A percentile compares a stretch with the other conserved stretches of the same genome.
Evolutionary conservation across 2,888 invertebrate genomes (phyloP).

Genomic region (Tetranychus piercei): DNA sequence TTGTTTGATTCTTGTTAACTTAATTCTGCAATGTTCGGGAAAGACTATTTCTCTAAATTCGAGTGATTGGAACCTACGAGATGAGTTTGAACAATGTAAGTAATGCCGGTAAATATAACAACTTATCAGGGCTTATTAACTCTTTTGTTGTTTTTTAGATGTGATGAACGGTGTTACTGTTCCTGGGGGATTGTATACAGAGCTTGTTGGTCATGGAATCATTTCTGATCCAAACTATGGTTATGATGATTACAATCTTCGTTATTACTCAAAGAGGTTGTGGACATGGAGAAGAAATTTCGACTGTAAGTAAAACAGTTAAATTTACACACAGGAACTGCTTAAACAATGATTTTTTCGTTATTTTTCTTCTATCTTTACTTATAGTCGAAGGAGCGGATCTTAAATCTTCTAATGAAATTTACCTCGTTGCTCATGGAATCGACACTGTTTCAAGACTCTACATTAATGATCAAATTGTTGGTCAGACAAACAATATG

Average conservation of each 20-base stretch:
- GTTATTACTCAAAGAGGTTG: conserved; percentile 61
- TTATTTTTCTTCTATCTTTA: neutral
- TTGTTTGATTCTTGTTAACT: neutral
- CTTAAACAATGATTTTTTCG: neutral
- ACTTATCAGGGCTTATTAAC: neutral
- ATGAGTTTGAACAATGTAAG: neutral
- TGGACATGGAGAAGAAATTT: conserved; percentile 58
- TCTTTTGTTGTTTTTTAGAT: neutral
- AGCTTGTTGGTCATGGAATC: conserved; percentile 44
- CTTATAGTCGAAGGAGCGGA: neutral
- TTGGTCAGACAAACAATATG: conserved; percentile 61
- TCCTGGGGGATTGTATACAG: conserved; percentile 61
- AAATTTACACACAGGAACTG: neutral
- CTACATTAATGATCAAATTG: conserved; percentile 45
- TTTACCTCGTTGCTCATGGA: conserved; percentile 55
- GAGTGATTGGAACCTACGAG: neutral
- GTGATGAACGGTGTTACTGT: conserved; percentile 38
- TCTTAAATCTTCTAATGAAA: conserved; percentile 23
- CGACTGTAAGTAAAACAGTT: conserved; percentile 38
- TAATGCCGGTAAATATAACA: neutral
- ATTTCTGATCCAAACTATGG: conserved; percentile 39
- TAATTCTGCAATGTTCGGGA: neutral
- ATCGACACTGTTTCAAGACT: conserved; percentile 66
- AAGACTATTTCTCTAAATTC: neutral
- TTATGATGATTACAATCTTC: conserved; percentile 55